Evolutionary conservation across 1,140 invertebrate genomes (phyloP), one percentile per base, ranked within the genome.

Genomic region (Calliphora vicina): DNA sequence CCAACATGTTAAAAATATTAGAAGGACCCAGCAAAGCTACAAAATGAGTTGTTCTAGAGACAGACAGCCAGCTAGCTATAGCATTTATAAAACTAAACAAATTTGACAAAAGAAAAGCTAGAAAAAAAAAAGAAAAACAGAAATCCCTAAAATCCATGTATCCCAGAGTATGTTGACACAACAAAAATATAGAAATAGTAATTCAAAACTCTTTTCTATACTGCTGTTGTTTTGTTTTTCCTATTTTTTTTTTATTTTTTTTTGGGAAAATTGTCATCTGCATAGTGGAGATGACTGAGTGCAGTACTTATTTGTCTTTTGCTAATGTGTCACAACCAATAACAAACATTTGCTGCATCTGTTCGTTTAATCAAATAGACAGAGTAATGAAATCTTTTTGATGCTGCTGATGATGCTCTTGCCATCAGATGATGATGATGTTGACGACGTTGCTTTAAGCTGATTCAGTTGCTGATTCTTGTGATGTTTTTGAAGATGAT

Each of bases 321-420:
- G 61, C 61, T 67, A 67, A 67, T 67, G 61, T 67, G 61, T 67
- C 61, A 67, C 61, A 67, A 67, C n/a, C 61, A 67, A 67, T 67
- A 67, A 67, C 61, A 67, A 67, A 67, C 61, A 67, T 67, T 23
- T 23, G n/a, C 5, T 67, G 61, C 61, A 67, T 67, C 61, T 67
- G 61, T 67, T 67, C 61, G 23, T 67, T 67, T 67, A 67, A 67
- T 67, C 61, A 67, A 67, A 67, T 23, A 67, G 61, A 67, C 61
- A 67, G 61, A 67, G 23, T 23, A 67, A 67, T 67, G 61, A 67
- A 67, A 67, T 67, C 61, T 67, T 67, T 67, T 67, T 67, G 61
- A 67, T 57, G 50, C 45, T n/a, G 17, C 12, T 57, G 45, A 15
- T 57, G 45, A 12, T 57, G 45, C 45, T 57, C 13, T n/a, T 57